These are phyloP conservation scores for Valencia hispanica DNA, from an alignment of 2,797 vertebrate genomes.

Conservation along the genomic window DNA sequence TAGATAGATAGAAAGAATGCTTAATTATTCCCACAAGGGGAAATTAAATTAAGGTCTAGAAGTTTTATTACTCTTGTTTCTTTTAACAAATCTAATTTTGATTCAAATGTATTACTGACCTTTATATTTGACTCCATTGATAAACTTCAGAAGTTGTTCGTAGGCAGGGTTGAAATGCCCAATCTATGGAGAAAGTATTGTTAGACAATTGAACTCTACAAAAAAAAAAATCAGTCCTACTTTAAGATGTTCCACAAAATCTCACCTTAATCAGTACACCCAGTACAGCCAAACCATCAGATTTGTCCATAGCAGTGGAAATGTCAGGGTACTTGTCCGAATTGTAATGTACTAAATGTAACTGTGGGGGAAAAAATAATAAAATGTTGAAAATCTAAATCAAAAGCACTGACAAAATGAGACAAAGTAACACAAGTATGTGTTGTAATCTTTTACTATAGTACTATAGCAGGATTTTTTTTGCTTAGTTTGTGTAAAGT, in stretches of 20 bases:
- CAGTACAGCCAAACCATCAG: constrained; percentile 91
- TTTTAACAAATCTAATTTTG: not conserved
- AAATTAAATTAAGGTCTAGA: not conserved
- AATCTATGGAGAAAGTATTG: constrained; percentile 75
- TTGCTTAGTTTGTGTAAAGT: not conserved
- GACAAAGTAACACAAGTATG: not conserved
- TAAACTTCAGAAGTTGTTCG: constrained; percentile 87
- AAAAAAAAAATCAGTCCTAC: not conserved
- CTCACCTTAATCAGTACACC: constrained; percentile 94
- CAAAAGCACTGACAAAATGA: not conserved
- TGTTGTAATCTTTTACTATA: not conserved
- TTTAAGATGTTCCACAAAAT: not conserved
- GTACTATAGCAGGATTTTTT: not conserved
- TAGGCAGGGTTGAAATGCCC: constrained; percentile 89
- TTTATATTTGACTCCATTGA: constrained; percentile 87
- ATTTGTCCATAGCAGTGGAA: constrained; percentile 85
- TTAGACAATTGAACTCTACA: constrained; percentile 7
- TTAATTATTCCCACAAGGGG: too few relatives aligned
- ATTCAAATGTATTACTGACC: constrained; percentile 74
- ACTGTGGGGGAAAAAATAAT: constrained; percentile 69
- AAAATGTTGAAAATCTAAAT: constrained; percentile 10
- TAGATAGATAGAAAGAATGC: too few relatives aligned
- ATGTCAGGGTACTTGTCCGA: constrained; percentile 88
- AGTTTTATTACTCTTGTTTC: not conserved
- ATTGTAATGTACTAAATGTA: constrained; percentile 97